Percentiles rank a stretch among this genome's conserved stretches.
Evolutionary conservation across 1,140 invertebrate species (phyloP).

Genomic region (Lordiphosa clarofinis): DNA sequence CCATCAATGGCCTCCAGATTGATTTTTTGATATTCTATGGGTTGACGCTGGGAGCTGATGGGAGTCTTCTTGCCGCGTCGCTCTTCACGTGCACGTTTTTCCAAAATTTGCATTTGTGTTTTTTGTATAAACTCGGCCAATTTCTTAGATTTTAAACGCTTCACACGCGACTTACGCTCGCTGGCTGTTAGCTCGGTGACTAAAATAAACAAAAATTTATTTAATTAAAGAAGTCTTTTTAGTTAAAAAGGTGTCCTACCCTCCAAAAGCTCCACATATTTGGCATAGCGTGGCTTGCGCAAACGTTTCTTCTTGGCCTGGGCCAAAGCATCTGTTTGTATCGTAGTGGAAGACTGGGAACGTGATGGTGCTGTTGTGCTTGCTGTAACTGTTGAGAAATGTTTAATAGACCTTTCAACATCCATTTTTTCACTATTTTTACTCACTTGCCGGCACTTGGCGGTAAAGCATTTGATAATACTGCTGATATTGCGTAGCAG

Average conservation of each 20-base stretch:
- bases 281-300: constrained; percentile 65
- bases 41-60: constrained; percentile 35
- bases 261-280: constrained; percentile 73
- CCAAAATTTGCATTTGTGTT: constrained; percentile 80
- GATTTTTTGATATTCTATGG: constrained; percentile 65
- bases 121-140: constrained; percentile 83
- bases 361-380: constrained; percentile 12
- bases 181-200: constrained; percentile 83
- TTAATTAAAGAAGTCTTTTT: too few species aligned
- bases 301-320: constrained; percentile 59
- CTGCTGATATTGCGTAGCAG: constrained; percentile 56
- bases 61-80: constrained; percentile 53
- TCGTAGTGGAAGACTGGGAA: constrained; percentile 57
- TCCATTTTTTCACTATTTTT: not conserved
- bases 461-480: constrained; percentile 71
- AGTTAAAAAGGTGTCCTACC: constrained; percentile 26
- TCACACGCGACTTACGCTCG: constrained; percentile 84
- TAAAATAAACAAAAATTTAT: constrained; percentile 70
- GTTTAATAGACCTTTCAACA: not conserved
- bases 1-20: constrained; percentile 59
- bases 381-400: constrained; percentile 8
- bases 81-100: constrained; percentile 65
- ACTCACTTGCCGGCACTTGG: constrained; percentile 56
- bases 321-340: constrained; percentile 46
- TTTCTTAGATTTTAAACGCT: constrained; percentile 83